Conservation (phyloP, 2,113 vertebrate species). For the Herpailurus yagouaroundi region DNA sequence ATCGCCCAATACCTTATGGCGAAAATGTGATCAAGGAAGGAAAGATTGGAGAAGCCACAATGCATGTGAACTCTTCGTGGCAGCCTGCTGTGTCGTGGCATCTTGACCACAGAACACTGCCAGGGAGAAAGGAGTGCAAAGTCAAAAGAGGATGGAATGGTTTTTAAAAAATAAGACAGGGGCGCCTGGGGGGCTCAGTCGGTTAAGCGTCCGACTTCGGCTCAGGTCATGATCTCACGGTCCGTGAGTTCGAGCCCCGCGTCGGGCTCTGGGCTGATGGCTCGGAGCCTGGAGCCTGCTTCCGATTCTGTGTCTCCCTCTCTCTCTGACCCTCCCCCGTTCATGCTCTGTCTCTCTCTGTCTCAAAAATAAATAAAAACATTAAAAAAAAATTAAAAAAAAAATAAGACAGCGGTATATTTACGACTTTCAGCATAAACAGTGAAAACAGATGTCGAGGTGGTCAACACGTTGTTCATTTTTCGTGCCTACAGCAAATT, state of each 20-base stretch:
- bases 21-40: conserved; percentile 46
- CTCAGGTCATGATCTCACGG: no score
- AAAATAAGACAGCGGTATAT: not conserved
- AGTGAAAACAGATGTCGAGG: not conserved
- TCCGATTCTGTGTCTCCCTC: no score
- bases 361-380: no score
- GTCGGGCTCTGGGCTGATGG: no score
- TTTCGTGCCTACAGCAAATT: not conserved
- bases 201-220: no score
- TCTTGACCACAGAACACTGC: not conserved
- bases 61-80: conserved; percentile 40
- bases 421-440: not conserved
- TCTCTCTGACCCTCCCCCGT: no score
- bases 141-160: conserved; percentile 3
- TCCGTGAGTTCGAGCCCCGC: no score
- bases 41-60: not conserved
- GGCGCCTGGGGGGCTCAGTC: no score
- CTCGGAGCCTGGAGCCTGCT: no score
- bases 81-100: not conserved
- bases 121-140: conserved; percentile 41
- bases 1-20: conserved; percentile 46
- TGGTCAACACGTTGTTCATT: not conserved
- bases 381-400: not conserved
- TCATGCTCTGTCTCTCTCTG: no score
- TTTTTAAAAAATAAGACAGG: conserved; percentile 6